Conservation (phyloP, 2,797 vertebrate species). For the Etheostoma perlongum region DNA sequence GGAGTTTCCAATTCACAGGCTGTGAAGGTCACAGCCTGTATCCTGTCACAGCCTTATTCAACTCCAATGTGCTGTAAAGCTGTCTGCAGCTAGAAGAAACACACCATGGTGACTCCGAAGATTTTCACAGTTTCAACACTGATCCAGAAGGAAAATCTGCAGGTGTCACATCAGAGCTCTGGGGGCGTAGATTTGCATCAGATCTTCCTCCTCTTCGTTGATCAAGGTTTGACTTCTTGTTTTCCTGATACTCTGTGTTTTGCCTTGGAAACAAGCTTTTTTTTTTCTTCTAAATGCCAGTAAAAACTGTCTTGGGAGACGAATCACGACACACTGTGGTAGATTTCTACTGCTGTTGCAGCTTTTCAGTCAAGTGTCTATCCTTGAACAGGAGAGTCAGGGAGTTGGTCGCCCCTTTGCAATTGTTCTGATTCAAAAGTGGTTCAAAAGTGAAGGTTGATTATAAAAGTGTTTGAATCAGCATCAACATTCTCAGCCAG, state of each 20-base stretch:
- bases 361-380: neutral
- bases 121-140: no score
- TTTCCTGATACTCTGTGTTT: neutral
- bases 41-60: neutral
- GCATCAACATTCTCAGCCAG: neutral
- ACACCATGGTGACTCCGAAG: neutral
- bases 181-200: no score
- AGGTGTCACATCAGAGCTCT: no score
- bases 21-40: neutral
- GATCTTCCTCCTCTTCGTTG: neutral
- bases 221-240: neutral
- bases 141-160: no score
- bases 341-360: neutral
- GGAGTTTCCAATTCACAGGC: neutral
- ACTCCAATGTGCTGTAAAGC: neutral
- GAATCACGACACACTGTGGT: rapidly evolving
- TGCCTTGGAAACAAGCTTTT: neutral
- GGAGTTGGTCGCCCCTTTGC: neutral
- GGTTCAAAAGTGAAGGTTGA: no score
- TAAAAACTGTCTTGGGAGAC: neutral
- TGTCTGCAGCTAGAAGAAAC: neutral
- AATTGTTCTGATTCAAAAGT: neutral
- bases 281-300: neutral
- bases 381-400: neutral
- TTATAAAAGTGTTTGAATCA: neutral